Percentiles rank a stretch among this genome's conserved stretches.
Conservation (phyloP, 2,113 vertebrate genomes). For the Cromileptes altivelis region DNA sequence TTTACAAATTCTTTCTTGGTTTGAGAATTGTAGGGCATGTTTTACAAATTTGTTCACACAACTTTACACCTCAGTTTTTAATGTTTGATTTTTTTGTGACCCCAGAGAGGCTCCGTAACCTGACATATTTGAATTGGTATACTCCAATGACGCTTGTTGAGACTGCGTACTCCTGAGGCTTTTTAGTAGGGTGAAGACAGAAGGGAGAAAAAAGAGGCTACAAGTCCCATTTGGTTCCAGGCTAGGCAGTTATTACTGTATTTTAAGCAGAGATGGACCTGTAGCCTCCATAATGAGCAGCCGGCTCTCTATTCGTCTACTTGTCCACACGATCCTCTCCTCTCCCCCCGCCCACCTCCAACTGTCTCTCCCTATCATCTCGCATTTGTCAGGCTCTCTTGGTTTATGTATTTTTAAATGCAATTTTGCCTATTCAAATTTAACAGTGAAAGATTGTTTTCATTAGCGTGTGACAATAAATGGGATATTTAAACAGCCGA, state of each 20-base stretch:
- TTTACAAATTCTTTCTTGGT: too few species aligned
- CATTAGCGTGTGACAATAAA: conserved; percentile 81
- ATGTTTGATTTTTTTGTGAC: too few species aligned
- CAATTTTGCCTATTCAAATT: conserved; percentile 75
- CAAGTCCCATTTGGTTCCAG: background rate
- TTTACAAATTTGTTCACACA: too few species aligned
- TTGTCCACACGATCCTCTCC: background rate
- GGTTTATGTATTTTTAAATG: conserved; percentile 81
- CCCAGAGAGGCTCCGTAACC: too few species aligned
- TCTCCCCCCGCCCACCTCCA: conserved; percentile 3
- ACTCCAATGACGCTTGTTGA: background rate
- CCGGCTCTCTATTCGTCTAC: conserved; percentile 2
- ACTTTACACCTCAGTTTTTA: too few species aligned
- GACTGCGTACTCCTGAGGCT: background rate
- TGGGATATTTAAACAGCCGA: conserved; percentile 84
- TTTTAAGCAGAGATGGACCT: conserved; percentile 18
- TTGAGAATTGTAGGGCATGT: too few species aligned
- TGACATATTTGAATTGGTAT: conserved; percentile 8
- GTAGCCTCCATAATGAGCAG: conserved; percentile 3
- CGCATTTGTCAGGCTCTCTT: conserved; percentile 74
- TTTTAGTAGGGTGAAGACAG: background rate
- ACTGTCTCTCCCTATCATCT: conserved; percentile 41
- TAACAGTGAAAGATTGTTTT: conserved; percentile 84
- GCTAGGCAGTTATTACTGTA: background rate
- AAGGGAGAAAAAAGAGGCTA: background rate